phyloP scores from a whole-genome alignment of 2,888 invertebrate species.

The Brenthis daphne region DNA sequence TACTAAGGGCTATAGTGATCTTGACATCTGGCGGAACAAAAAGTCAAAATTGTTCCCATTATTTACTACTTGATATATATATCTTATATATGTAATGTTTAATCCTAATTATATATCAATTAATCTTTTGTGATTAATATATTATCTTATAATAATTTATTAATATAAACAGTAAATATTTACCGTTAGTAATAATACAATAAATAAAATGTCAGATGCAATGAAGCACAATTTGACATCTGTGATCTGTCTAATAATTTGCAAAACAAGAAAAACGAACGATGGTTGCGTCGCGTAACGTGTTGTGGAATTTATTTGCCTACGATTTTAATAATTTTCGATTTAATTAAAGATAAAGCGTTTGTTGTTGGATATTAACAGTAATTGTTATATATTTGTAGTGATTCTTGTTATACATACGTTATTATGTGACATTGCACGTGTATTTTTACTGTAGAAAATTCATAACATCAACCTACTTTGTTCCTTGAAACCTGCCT shows the following conservation, averaged over 20 bases:
- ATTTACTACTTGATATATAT: no score
- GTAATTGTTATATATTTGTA: slow-evolving; percentile 53
- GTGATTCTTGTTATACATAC: slow-evolving; percentile 57
- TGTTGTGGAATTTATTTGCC: slow-evolving; percentile 73
- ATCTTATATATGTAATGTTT: no score
- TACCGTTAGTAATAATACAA: neutral
- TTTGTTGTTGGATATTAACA: slow-evolving; percentile 50
- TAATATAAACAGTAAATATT: neutral
- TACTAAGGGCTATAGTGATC: no score
- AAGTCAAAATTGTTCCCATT: no score
- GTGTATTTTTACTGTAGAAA: slow-evolving; percentile 54
- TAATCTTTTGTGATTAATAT: no score
- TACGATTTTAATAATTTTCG: slow-evolving; percentile 60
- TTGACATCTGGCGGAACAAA: no score
- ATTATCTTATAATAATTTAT: neutral
- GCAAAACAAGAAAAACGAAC: slow-evolving; percentile 41
- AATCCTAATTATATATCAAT: no score
- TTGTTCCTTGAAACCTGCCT: slow-evolving; percentile 71
- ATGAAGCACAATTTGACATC: slow-evolving; percentile 27
- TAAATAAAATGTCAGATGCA: slow-evolving; percentile 1
- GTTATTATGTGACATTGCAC: slow-evolving; percentile 56
- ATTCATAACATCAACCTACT: slow-evolving; percentile 62
- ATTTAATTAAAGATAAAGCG: slow-evolving; percentile 55
- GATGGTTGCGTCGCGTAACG: slow-evolving; percentile 50
- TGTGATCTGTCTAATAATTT: slow-evolving; percentile 42